Evolutionary conservation across 23 tunicate species (phyloP).

Genomic region (Styela clava): DNA sequence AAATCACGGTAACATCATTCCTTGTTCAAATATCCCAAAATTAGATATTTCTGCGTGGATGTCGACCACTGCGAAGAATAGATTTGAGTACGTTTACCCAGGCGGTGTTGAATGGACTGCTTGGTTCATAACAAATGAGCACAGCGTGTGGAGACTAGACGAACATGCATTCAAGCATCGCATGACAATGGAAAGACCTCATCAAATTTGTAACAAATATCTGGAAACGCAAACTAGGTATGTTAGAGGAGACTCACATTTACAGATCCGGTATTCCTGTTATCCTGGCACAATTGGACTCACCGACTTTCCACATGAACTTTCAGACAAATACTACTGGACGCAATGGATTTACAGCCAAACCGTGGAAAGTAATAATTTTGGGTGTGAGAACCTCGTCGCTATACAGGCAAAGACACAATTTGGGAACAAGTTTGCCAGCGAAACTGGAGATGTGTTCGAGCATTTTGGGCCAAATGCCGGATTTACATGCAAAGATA

Average conservation of each 20-base stretch:
- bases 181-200: constrained; percentile 22
- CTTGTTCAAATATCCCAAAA: not conserved
- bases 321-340: constrained; percentile 51
- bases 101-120: constrained; percentile 57
- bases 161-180: constrained; percentile 20
- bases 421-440: constrained; percentile 7
- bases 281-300: constrained; percentile 47
- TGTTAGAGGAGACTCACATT: constrained; percentile 11
- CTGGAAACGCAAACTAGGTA: constrained; percentile 34
- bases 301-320: constrained; percentile 57
- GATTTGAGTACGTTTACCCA: not conserved
- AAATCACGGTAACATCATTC: not conserved
- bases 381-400: not conserved
- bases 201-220: constrained; percentile 58
- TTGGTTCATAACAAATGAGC: constrained; percentile 68
- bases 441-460: constrained; percentile 86
- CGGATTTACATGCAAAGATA: constrained; percentile 67
- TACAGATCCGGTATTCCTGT: constrained; percentile 78
- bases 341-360: not conserved
- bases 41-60: not conserved
- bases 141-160: constrained; percentile 15
- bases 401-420: constrained; percentile 5
- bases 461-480: constrained; percentile 31
- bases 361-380: not conserved
- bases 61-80: not conserved